A percentile compares a stretch with the other conserved stretches of the same genome.
These are phyloP conservation scores for Drosophila mauritiana DNA, from an alignment of 1,140 invertebrate genomes.

Conservation along the genomic window DNA sequence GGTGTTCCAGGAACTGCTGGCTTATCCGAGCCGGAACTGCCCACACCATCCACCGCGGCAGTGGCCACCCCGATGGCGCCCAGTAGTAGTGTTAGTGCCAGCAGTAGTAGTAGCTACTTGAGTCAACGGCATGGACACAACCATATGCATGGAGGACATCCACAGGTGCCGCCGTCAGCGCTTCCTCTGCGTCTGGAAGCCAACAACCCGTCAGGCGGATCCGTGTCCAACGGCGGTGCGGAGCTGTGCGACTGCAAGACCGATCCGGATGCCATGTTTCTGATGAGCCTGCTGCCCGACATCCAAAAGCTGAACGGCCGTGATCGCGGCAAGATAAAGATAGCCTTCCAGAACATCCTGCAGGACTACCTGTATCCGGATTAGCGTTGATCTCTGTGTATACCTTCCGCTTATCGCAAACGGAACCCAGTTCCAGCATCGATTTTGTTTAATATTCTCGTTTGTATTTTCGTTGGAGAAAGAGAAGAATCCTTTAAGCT, in stretches of 20 bases:
- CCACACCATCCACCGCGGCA: constrained; percentile 32
- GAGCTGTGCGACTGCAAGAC: constrained; percentile 83
- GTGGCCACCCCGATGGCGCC: constrained; percentile 15
- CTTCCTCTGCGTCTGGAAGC: constrained; percentile 43
- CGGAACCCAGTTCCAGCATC: constrained; percentile 18
- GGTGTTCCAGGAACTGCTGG: constrained; percentile 7
- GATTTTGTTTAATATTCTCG: constrained; percentile 9
- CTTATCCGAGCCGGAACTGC: constrained; percentile 43
- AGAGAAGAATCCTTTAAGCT: constrained; percentile 21
- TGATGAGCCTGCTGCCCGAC: constrained; percentile 81
- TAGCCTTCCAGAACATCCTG: constrained; percentile 81
- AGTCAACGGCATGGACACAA: constrained; percentile 52
- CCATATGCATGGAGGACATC: constrained; percentile 40
- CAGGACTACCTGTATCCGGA: constrained; percentile 83
- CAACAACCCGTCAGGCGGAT: constrained; percentile 33
- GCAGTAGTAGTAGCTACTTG: constrained; percentile 26
- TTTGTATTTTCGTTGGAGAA: constrained; percentile 6
- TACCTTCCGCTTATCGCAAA: constrained; percentile 52
- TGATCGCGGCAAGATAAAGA: constrained; percentile 83
- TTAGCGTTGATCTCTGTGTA: constrained; percentile 63
- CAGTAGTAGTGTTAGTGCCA: constrained; percentile 28
- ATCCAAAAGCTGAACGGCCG: constrained; percentile 81
- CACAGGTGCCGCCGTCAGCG: constrained; percentile 24
- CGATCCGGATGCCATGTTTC: constrained; percentile 83
- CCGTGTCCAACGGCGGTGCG: constrained; percentile 29